These are phyloP conservation scores for Danio tinwini DNA, from an alignment of 2,797 vertebrate genomes.

Conservation along the genomic window DNA sequence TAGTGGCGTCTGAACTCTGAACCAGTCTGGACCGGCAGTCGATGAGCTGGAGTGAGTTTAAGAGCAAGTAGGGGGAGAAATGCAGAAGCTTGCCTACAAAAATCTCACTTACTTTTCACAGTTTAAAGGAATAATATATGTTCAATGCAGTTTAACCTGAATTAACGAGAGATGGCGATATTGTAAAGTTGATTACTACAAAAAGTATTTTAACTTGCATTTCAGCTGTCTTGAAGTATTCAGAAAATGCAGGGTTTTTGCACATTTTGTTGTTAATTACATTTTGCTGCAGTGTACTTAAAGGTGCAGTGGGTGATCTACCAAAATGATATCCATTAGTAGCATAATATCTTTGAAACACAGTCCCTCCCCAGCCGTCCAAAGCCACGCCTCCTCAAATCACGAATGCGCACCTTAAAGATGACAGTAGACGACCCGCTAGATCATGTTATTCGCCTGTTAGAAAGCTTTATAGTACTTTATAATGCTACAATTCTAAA, in stretches of 20 bases:
- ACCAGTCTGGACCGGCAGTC: constrained; percentile 1
- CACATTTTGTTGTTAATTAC: too few relatives aligned
- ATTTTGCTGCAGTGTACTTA: too few relatives aligned
- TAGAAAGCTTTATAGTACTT: too few relatives aligned
- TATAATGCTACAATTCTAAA: too few relatives aligned
- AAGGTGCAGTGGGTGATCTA: too few relatives aligned
- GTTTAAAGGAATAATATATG: not conserved
- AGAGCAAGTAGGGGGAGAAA: constrained; percentile 5
- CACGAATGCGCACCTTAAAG: too few relatives aligned
- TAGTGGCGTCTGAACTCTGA: constrained; percentile 18
- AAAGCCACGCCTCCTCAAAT: too few relatives aligned
- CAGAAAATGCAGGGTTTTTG: not conserved
- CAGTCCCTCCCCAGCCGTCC: too few relatives aligned
- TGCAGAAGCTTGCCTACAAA: constrained; percentile 62
- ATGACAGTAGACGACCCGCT: too few relatives aligned
- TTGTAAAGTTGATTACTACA: constrained; percentile 5
- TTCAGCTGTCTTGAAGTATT: not conserved
- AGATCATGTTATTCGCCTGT: too few relatives aligned
- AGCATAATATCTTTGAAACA: too few relatives aligned
- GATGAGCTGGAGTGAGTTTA: not conserved
- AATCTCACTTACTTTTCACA: constrained; percentile 57
- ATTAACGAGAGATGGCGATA: not conserved
- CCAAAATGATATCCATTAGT: too few relatives aligned
- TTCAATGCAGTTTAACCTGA: not conserved
- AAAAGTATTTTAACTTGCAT: not conserved